phyloP scores from a whole-genome alignment of 2,797 vertebrate species.

The Liparis tanakae region DNA sequence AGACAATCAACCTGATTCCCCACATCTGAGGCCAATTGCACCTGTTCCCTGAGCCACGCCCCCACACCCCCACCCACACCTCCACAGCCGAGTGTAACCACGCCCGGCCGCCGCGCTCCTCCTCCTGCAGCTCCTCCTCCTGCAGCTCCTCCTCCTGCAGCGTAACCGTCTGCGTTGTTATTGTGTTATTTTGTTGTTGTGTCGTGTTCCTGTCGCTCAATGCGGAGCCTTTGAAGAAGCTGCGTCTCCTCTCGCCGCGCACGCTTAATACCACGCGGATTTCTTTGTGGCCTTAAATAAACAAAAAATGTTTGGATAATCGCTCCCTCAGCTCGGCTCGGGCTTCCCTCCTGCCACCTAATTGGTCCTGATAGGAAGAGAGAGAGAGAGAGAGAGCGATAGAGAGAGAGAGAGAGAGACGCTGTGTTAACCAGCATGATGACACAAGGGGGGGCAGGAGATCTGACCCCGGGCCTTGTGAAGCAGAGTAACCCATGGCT shows the following conservation, averaged over 20 bases:
- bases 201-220: constrained; percentile 42
- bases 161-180: constrained; percentile 25
- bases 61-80: too few species aligned
- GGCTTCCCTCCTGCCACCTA: constrained; percentile 73
- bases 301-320: constrained; percentile 67
- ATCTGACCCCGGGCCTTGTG: constrained; percentile 9
- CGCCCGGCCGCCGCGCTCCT: neutral
- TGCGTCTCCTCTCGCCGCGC: constrained; percentile 37
- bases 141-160: constrained; percentile 50
- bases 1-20: too few species aligned
- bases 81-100: too few species aligned
- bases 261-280: constrained; percentile 41
- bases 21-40: too few species aligned
- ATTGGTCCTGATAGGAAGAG: constrained; percentile 69
- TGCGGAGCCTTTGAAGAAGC: constrained; percentile 5
- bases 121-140: constrained; percentile 41
- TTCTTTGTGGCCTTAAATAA: constrained; percentile 65
- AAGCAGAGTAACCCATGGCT: constrained; percentile 31
- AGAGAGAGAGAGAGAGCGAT: constrained; percentile 30
- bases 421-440: constrained; percentile 60
- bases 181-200: constrained; percentile 27
- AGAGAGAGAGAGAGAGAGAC: neutral
- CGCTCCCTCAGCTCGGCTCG: constrained; percentile 36
- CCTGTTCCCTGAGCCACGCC: too few species aligned
- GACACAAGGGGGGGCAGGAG: constrained; percentile 43